These are phyloP conservation scores for Sibirionetta formosa DNA, from an alignment of 2,797 vertebrate species.

Conservation along the genomic window DNA sequence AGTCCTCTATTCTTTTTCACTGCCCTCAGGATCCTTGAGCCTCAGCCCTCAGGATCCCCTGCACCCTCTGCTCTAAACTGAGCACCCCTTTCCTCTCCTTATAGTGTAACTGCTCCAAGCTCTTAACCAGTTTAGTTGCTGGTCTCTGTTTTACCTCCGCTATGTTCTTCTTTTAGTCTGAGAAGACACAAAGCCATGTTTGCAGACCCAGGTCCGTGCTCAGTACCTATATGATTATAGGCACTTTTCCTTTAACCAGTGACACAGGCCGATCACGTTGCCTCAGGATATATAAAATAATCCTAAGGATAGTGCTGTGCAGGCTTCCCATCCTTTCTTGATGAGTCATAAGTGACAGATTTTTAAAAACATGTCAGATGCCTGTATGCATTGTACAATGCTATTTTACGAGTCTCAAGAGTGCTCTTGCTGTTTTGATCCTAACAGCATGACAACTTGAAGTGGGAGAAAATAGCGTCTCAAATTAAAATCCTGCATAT, in stretches of 20 bases:
- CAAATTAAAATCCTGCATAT: not conserved
- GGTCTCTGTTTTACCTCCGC: not conserved
- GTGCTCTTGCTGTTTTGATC: not conserved
- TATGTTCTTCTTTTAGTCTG: not conserved
- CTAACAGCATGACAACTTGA: not conserved
- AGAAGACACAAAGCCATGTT: not conserved
- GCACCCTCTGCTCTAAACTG: not conserved
- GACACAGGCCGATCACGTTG: too few relatives aligned
- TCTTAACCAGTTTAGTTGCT: not conserved
- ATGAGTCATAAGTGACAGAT: not conserved
- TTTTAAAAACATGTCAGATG: not conserved
- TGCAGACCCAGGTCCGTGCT: not conserved
- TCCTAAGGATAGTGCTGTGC: not conserved
- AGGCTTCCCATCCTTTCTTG: fast-evolving
- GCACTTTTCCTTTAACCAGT: not conserved
- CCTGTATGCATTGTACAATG: not conserved
- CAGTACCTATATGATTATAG: not conserved
- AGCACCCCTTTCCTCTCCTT: not conserved
- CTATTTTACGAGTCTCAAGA: not conserved
- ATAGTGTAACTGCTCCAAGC: not conserved
- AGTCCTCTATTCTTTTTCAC: not conserved
- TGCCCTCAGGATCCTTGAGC: not conserved
- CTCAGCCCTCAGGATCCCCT: not conserved
- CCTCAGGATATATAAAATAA: not conserved
- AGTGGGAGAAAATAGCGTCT: not conserved